Evolutionary conservation across 2,797 vertebrate species (phyloP), one percentile per base, ranked within the genome.

Genomic region (Sylvia borin): DNA sequence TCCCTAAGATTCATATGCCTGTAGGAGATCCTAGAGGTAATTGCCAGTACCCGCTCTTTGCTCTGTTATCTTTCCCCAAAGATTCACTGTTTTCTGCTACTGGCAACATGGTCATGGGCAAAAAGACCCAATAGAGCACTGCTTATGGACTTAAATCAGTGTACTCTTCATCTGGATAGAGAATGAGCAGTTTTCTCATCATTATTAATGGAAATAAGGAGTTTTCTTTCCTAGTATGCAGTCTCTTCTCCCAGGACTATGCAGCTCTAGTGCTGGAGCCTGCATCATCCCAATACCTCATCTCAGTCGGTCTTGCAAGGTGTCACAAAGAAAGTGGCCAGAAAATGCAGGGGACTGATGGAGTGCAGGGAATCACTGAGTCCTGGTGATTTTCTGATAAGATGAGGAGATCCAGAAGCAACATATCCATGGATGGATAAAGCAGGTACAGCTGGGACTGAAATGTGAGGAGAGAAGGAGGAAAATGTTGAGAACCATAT

Each of bases 141-240:
- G 43, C 19, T 42, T 51, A 34, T 3, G 6, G 9, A 19, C 16
- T 67, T 62, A 50, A 48, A 5, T 11, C 6, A 1, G 26, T 34
- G 16, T 29, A 4, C 22, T 86, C 31, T 21, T 10, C 22, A 36
- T 31, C 24, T 38, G 21, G 19, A 62, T 42, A 72, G 26, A 72
- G 22, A 84, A 64, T 24, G 31, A 86, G 13, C 15, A 60, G 16
- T 47, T 83, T 11, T 73, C 14, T 65, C 25, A 43, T 24, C 4
- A 36, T 50, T 50, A 36, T 36, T 54, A 36, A 54, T 13, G 31
- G 6, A 74, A 78, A 71, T 25, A 65, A 82, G 27, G n/a, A 8
- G 6, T 9, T 0, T 0, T 7, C 40, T 67, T 25, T 2, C 24
- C 11, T 2, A 1, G 11, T 66, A 4, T 34, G 13, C 53, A 48